Evolutionary conservation across 2,888 invertebrate genomes (phyloP).

Genomic region (Hydraecia micacea): DNA sequence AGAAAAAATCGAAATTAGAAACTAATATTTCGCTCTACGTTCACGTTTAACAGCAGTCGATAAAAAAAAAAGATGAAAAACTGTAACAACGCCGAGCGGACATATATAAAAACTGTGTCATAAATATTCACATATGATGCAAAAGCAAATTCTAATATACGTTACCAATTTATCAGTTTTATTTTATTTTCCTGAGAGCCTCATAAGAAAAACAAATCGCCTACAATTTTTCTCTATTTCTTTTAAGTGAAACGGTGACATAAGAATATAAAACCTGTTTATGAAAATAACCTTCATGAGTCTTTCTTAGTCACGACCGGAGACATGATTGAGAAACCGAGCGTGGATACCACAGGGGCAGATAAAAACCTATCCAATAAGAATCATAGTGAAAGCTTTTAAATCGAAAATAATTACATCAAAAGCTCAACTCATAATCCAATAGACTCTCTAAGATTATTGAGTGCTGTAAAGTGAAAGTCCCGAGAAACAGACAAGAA

Average conservation of each 20-base stretch:
- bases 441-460: not conserved
- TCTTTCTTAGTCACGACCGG: conserved; percentile 1
- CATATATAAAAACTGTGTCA: not conserved
- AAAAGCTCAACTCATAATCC: not conserved
- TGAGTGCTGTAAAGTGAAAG: not conserved
- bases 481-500: not conserved
- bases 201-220: conserved; percentile 40
- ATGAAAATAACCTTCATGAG: conserved; percentile 28
- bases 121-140: conserved; percentile 14
- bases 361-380: not conserved
- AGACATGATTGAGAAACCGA: not conserved
- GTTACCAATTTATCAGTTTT: conserved; percentile 45
- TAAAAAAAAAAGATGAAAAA: not conserved
- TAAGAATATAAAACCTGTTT: conserved; percentile 31
- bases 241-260: conserved; percentile 32
- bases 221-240: conserved; percentile 37
- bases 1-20: not conserved
- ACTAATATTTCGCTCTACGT: not conserved
- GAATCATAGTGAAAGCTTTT: not conserved
- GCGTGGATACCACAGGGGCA: not conserved
- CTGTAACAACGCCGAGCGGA: not conserved
- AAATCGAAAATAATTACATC: not conserved
- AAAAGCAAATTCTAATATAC: conserved; percentile 30
- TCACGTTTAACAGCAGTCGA: not conserved
- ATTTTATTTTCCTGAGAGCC: conserved; percentile 22